These are phyloP conservation scores for Holocentrus rufus DNA, from an alignment of 2,797 vertebrate genomes.

Conservation along the genomic window DNA sequence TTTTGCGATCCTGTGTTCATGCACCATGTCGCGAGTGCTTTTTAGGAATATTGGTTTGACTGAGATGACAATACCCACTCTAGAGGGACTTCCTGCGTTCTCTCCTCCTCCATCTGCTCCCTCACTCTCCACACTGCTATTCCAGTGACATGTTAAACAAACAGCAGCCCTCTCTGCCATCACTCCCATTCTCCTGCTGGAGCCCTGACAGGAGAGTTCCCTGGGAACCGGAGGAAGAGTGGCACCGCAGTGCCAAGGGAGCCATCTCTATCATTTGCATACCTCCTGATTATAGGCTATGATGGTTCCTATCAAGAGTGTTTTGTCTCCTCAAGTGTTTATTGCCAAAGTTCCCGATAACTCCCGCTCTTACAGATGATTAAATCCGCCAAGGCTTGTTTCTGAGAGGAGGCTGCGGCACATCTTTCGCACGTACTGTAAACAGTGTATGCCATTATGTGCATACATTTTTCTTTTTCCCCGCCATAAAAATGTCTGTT, in stretches of 20 bases:
- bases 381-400: slow-evolving; percentile 34
- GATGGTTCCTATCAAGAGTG: slow-evolving; percentile 69
- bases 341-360: slow-evolving; percentile 52
- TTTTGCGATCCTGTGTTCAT: slow-evolving; percentile 23
- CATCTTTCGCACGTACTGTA: slow-evolving; percentile 1
- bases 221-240: slow-evolving; percentile 60
- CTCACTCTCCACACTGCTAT: slow-evolving; percentile 59
- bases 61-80: slow-evolving; percentile 50
- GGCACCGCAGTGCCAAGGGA: slow-evolving; percentile 59
- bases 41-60: slow-evolving; percentile 30
- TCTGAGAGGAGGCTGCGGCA: slow-evolving; percentile 26
- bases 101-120: slow-evolving; percentile 71
- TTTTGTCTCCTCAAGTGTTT: slow-evolving; percentile 60
- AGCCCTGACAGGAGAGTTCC: slow-evolving; percentile 68
- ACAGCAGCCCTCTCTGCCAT: slow-evolving; percentile 66
- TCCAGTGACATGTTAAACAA: slow-evolving; percentile 75
- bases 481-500: slow-evolving; percentile 50
- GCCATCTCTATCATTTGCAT: slow-evolving; percentile 68
- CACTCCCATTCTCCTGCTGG: slow-evolving; percentile 57
- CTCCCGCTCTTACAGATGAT: slow-evolving; percentile 37
- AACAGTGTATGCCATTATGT: background rate
- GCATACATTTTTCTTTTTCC: slow-evolving; percentile 39
- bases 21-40: slow-evolving; percentile 6
- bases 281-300: slow-evolving; percentile 73
- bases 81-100: slow-evolving; percentile 47